Base-by-base conservation (phyloP, 2,797 vertebrate species). In the Hephaestus fuliginosus region DNA sequence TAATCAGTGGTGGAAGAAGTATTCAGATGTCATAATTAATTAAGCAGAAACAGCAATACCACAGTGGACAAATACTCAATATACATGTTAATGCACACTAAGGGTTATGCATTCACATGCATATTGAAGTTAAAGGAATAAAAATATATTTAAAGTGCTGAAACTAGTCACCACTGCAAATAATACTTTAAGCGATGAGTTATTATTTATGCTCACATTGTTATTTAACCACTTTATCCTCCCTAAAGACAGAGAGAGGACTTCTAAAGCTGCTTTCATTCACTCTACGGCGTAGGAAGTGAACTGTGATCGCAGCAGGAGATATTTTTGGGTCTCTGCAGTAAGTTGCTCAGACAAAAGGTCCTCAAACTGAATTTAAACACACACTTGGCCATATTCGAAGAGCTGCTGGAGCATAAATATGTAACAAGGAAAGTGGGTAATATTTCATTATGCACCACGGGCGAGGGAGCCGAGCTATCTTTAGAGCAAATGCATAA, bases 401-500 rank as follows among this genome's bases (percentile, higher is more conserved):
- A 30, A 33, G 66, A 72, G 80, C 85, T 62, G 68, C 8, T 39
- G 17, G 51, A 73, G 75, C 80, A 90, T 63, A 74, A 88, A 86
- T 69, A 75, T 74, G 77, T 76, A 84, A 77, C 53, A 63, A 75
- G 78, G 18, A 85, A 53, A 49, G 64, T 39, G 70, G 72, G 66
- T 77, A 81, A 86, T 74, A 67, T 85, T 88, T 89, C 60, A 88
- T 76, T 60, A 64, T 65, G 83, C 84, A 80, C 51, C 44, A 9
- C 10, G 11, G 80, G 46, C 25, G 7, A 79, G 49, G 22, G 57
- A 73, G 74, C n/a, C 2, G 1, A 70, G 67, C 89, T 91, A 90
- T 91, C 76, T 93, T 91, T 91, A 86, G 90, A 89, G 46, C 66
- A 71, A 48, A 85, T 91, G 78, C 84, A 89, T 91, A 78, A 92